Evolutionary conservation across 2,113 vertebrate genomes (phyloP).

Genomic region (Acrocephalus arundinaceus): DNA sequence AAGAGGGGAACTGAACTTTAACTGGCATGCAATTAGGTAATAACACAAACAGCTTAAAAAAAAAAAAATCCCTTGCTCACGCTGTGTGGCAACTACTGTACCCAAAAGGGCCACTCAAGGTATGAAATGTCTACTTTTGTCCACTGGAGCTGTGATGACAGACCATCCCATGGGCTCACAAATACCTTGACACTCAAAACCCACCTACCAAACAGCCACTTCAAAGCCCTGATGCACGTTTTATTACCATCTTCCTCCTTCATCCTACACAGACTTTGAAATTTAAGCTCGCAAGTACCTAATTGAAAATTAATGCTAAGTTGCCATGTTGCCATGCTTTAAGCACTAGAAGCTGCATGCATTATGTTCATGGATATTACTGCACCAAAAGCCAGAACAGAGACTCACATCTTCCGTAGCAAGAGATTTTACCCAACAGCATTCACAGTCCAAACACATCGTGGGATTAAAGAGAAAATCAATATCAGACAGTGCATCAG

Average conservation of each 20-base stretch:
- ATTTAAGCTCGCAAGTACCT: neutral
- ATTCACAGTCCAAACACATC: neutral
- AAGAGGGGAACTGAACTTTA: neutral
- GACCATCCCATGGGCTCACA: neutral
- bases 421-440: neutral
- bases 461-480: neutral
- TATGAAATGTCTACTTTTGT: neutral
- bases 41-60: neutral
- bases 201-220: neutral
- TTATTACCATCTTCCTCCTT: neutral
- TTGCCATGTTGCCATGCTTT: neutral
- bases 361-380: neutral
- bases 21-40: neutral
- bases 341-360: neutral
- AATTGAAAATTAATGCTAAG: neutral
- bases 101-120: neutral
- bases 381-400: neutral
- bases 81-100: neutral
- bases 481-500: neutral
- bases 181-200: neutral
- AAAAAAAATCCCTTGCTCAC: neutral
- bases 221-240: neutral
- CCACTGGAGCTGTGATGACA: fast-evolving
- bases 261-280: neutral
- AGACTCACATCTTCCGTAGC: neutral